These are phyloP conservation scores for Dioctria rufipes DNA, from an alignment of 2,888 invertebrate species.

Conservation along the genomic window DNA sequence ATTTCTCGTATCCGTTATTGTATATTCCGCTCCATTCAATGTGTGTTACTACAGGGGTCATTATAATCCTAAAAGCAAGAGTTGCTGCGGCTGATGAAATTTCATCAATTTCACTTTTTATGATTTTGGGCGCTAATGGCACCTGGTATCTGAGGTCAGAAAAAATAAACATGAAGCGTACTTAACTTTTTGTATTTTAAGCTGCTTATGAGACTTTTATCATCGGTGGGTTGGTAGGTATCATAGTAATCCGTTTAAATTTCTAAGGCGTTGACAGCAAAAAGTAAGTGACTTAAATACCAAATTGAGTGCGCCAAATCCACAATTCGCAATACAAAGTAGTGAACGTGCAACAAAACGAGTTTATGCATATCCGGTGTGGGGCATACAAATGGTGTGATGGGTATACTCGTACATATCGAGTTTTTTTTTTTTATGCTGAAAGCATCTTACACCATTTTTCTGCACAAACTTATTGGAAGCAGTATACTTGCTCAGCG, in stretches of 20 bases:
- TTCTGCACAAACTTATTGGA: no score
- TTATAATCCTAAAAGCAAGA: conserved; percentile 55
- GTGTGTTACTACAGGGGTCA: conserved; percentile 18
- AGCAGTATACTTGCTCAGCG: background rate
- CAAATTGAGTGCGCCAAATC: no score
- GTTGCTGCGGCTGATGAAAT: conserved; percentile 54
- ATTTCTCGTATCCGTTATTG: conserved; percentile 54
- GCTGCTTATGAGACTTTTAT: no score
- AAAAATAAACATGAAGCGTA: no score
- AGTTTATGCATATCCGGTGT: conserved; percentile 1
- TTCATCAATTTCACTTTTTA: conserved; percentile 57
- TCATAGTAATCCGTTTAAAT: no score
- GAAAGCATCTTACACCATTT: no score
- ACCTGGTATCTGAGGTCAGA: background rate
- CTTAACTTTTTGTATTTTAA: no score
- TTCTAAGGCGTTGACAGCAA: no score
- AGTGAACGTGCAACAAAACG: background rate
- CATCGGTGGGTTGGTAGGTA: no score
- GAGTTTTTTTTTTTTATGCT: background rate
- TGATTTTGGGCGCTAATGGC: conserved; percentile 52
- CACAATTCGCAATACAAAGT: background rate
- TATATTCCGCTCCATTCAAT: conserved; percentile 27
- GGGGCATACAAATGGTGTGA: background rate
- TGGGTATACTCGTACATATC: background rate
- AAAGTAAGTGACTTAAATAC: no score